These are phyloP conservation scores for Larimichthys polyactis DNA, from an alignment of 2,113 vertebrate species.

Conservation along the genomic window DNA sequence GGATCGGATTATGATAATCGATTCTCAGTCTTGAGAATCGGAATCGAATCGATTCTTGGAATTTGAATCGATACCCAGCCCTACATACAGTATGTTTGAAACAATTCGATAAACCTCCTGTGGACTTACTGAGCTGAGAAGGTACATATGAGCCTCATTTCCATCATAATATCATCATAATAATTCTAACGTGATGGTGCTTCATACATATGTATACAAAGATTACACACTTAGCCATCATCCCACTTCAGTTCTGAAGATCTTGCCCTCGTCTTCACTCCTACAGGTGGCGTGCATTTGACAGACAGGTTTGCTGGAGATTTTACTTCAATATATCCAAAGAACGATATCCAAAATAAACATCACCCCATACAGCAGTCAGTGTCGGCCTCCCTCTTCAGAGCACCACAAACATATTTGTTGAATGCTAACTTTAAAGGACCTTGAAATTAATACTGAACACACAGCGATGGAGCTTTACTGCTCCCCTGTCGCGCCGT, in stretches of 20 bases:
- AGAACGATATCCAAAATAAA: background rate
- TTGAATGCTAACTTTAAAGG: constrained; percentile 21
- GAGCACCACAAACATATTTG: constrained; percentile 4
- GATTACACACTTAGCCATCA: background rate
- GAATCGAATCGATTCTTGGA: too few species aligned
- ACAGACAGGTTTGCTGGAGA: background rate
- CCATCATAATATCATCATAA: too few species aligned
- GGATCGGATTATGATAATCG: too few species aligned
- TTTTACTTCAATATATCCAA: background rate
- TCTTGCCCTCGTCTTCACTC: background rate
- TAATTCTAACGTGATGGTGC: too few species aligned
- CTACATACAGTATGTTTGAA: background rate
- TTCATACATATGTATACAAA: background rate
- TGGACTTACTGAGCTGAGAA: background rate
- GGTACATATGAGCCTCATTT: too few species aligned
- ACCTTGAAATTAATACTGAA: constrained; percentile 46
- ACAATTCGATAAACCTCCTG: background rate
- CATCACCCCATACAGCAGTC: background rate
- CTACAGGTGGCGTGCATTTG: background rate
- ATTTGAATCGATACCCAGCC: too few species aligned
- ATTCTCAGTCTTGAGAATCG: too few species aligned
- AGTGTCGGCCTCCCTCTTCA: background rate
- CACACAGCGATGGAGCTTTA: background rate
- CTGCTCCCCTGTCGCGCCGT: constrained; percentile 3
- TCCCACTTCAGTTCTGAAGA: background rate